Conservation (phyloP, 2,113 vertebrate species). For the Heliornis fulica region DNA sequence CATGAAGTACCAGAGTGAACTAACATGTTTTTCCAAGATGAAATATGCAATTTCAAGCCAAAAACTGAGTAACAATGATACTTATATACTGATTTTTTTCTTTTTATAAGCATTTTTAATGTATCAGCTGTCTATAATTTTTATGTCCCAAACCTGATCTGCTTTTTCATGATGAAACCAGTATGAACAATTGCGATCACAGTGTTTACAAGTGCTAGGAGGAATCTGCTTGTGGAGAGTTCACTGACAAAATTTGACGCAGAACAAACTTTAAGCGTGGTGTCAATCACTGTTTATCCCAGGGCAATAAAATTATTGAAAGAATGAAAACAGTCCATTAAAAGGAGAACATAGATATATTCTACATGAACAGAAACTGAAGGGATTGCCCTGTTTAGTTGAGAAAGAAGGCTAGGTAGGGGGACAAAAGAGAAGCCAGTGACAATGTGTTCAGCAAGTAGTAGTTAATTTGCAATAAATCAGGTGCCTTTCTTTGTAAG, state of each 20-base stretch:
- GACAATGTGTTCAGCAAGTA: not conserved
- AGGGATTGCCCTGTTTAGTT: not conserved
- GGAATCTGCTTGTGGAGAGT: not conserved
- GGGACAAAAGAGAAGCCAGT: not conserved
- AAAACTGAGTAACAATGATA: not conserved
- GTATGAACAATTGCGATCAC: not conserved
- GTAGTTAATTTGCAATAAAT: not conserved
- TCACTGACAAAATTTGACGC: not conserved
- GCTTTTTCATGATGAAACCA: not conserved
- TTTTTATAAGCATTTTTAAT: not conserved
- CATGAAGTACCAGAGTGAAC: not conserved
- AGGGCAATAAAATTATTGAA: not conserved
- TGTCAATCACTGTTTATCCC: not conserved
- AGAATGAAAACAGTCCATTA: not conserved
- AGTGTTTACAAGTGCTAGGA: not conserved
- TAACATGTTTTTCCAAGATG: not conserved
- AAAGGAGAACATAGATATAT: not conserved
- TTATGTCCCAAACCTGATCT: not conserved
- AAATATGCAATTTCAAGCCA: not conserved
- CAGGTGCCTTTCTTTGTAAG: not conserved
- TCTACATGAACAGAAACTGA: not conserved
- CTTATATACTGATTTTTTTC: no score
- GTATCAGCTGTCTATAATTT: not conserved
- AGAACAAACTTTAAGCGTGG: rapidly evolving
- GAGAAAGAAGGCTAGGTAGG: not conserved